These are phyloP conservation scores for Odontomyia ornata DNA, from an alignment of 2,888 invertebrate genomes.

Conservation along the genomic window DNA sequence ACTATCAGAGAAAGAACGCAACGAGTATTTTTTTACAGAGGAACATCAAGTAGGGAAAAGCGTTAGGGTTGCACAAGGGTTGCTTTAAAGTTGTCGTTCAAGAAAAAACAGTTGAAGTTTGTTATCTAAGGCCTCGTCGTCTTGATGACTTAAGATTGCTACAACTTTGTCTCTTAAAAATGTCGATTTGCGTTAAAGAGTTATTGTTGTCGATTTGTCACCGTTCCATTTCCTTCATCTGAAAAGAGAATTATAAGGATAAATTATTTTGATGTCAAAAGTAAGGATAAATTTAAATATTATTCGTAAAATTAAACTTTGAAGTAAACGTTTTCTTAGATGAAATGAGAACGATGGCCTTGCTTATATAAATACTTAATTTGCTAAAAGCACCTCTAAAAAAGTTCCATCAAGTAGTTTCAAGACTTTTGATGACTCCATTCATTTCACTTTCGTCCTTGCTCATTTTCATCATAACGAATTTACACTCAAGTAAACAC, in stretches of 20 bases:
- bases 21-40: not conserved
- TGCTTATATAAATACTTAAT: no score
- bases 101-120: constrained; percentile 26
- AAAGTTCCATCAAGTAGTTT: no score
- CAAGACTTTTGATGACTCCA: no score
- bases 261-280: no score
- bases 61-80: not conserved
- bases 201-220: constrained; percentile 47
- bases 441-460: no score
- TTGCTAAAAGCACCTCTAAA: no score
- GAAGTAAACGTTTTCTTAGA: no score
- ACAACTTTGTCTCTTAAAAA: constrained; percentile 11
- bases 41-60: constrained; percentile 25
- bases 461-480: no score
- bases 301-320: no score
- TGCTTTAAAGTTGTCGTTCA: not conserved
- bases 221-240: constrained; percentile 50
- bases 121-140: constrained; percentile 42
- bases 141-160: constrained; percentile 38
- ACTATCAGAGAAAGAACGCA: not conserved
- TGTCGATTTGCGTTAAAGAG: constrained; percentile 18
- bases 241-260: constrained; percentile 22
- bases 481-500: not conserved
- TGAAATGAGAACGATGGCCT: no score
- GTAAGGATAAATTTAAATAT: no score